These are phyloP conservation scores for Ommatoiulus sabulosus DNA, from an alignment of 2,888 invertebrate genomes.

Conservation along the genomic window DNA sequence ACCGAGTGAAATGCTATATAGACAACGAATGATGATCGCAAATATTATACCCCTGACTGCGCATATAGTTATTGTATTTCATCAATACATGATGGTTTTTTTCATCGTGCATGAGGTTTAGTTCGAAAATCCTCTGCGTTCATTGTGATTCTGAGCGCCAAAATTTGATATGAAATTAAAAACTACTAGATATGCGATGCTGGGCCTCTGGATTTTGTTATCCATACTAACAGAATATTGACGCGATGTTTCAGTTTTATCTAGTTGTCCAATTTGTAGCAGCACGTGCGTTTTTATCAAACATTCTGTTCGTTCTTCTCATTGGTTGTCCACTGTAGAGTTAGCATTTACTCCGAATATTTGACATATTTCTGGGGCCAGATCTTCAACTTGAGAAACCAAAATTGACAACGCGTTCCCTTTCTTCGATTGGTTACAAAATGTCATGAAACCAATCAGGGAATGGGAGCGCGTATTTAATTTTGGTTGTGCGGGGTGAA, in stretches of 20 bases:
- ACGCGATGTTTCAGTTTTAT: background rate
- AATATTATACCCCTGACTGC: background rate
- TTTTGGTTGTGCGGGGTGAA: too few relatives aligned
- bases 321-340: too few relatives aligned
- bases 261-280: background rate
- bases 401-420: too few relatives aligned
- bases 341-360: too few relatives aligned
- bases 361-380: too few relatives aligned
- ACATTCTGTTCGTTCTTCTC: too few relatives aligned
- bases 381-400: too few relatives aligned
- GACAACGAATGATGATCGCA: background rate
- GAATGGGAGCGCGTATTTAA: too few relatives aligned
- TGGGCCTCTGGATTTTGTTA: background rate
- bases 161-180: background rate
- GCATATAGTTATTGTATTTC: background rate
- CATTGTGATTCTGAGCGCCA: background rate
- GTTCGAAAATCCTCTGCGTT: too few relatives aligned
- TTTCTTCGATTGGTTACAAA: too few relatives aligned
- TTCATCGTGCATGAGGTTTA: background rate
- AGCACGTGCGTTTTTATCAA: too few relatives aligned
- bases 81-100: background rate
- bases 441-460: too few relatives aligned
- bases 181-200: background rate
- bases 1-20: background rate
- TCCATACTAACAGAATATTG: background rate